phyloP scores from a whole-genome alignment of 2,888 invertebrate species.

The Drosophila tanythrix region DNA sequence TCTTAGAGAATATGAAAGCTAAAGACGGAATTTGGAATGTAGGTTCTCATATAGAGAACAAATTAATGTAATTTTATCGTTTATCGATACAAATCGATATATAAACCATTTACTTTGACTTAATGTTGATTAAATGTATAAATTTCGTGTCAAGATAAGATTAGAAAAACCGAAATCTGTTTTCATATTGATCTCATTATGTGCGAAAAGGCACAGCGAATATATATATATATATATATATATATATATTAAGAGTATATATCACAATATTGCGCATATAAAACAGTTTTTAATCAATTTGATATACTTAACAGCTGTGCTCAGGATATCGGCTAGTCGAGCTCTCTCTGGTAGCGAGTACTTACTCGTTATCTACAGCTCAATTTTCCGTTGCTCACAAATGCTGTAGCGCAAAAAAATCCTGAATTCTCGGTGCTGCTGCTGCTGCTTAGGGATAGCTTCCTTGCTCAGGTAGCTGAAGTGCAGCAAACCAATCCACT shows the following conservation, averaged over 20 bases:
- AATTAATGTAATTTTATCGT: background rate
- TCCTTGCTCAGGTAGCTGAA: background rate
- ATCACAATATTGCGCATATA: too few species aligned
- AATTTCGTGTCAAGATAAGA: background rate
- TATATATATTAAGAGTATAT: too few species aligned
- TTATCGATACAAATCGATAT: background rate
- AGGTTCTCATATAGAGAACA: background rate
- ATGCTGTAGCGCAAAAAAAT: background rate
- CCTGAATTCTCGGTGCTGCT: background rate
- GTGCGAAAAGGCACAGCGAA: too few species aligned
- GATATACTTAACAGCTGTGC: background rate
- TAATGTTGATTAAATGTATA: background rate
- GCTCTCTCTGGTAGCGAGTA: background rate
- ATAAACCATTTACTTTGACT: background rate
- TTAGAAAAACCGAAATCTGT: too few species aligned
- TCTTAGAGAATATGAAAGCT: background rate
- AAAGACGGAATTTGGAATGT: background rate
- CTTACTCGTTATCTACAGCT: background rate
- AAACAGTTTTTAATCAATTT: background rate
- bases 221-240: too few species aligned
- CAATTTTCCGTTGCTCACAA: background rate
- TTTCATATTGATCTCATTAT: too few species aligned
- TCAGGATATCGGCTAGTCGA: background rate
- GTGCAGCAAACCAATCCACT: slow-evolving; percentile 2
- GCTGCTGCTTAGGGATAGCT: background rate